Percentiles rank a stretch among this genome's conserved stretches.
Conservation (phyloP, 37 sponge, comb jelly and placozoan species). For the Crambe crambe region DNA sequence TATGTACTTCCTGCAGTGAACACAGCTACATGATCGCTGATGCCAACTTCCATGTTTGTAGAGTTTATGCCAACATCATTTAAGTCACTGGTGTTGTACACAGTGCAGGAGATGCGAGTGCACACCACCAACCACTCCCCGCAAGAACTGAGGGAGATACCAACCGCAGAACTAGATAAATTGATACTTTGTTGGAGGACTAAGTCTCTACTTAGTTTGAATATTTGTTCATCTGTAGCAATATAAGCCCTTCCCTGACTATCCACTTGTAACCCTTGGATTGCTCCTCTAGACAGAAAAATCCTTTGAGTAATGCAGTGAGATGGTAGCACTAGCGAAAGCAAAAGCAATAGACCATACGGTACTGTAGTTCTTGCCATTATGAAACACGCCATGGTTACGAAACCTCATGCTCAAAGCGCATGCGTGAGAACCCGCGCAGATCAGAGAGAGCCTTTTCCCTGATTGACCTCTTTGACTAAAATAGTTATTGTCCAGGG, state of each 20-base stretch:
- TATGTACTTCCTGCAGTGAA: constrained; percentile 14
- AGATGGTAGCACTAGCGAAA: no score
- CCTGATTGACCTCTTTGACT: no score
- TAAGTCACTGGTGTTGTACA: constrained; percentile 29
- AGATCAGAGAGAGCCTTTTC: no score
- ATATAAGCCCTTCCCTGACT: constrained; percentile 22
- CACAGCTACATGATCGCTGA: constrained; percentile 3
- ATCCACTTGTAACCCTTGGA: constrained; percentile 13
- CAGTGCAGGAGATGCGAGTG: constrained; percentile 12
- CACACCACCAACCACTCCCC: constrained; percentile 25
- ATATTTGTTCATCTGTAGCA: constrained; percentile 23
- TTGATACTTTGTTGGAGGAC: constrained; percentile 10
- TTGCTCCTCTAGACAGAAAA: not conserved
- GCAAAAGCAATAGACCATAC: no score
- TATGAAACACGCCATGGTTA: no score
- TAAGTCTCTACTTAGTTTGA: constrained; percentile 9
- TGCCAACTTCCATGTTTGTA: not conserved
- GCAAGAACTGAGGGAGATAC: constrained; percentile 13
- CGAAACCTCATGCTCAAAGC: no score
- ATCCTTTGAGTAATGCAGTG: no score
- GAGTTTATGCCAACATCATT: not conserved
- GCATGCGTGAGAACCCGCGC: no score
- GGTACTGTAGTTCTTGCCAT: no score
- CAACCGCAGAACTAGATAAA: not conserved
- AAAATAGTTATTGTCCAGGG: no score